These are phyloP conservation scores for Pinctada fucata DNA, from an alignment of 2,888 invertebrate species.

Conservation along the genomic window DNA sequence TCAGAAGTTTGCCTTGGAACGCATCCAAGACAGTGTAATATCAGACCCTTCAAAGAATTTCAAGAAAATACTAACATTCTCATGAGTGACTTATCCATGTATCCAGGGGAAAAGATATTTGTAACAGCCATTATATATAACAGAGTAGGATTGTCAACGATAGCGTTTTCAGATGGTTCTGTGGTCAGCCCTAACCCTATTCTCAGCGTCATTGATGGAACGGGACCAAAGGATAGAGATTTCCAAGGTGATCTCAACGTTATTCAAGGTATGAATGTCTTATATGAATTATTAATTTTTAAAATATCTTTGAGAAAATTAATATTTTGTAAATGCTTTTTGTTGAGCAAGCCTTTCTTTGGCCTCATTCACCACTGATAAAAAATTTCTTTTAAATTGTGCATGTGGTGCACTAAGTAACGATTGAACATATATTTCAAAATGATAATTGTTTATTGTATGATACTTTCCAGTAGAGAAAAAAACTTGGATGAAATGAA, in stretches of 20 bases:
- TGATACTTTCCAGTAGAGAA: no score
- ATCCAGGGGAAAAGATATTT: conserved; percentile 2
- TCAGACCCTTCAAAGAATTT: background rate
- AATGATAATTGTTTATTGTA: no score
- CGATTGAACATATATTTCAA: no score
- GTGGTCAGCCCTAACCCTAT: conserved; percentile 50
- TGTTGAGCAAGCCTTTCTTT: no score
- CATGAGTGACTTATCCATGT: background rate
- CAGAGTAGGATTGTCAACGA: conserved; percentile 42
- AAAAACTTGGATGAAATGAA: no score
- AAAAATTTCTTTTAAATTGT: no score
- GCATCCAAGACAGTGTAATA: background rate
- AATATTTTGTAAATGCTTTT: no score
- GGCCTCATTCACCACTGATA: no score
- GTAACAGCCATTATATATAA: conserved; percentile 11
- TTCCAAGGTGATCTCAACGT: conserved; percentile 50
- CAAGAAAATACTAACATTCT: background rate
- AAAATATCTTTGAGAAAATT: no score
- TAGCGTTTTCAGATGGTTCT: conserved; percentile 50
- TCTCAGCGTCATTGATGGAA: conserved; percentile 50
- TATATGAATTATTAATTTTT: no score
- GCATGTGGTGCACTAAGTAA: no score
- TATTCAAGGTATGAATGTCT: conserved; percentile 45
- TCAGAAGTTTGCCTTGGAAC: conserved; percentile 5
- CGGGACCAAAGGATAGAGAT: conserved; percentile 44